Percentiles rank a stretch among this genome's conserved stretches.
phyloP scores from a whole-genome alignment of 2,888 invertebrate species.

The Ennomos quercinarius region DNA sequence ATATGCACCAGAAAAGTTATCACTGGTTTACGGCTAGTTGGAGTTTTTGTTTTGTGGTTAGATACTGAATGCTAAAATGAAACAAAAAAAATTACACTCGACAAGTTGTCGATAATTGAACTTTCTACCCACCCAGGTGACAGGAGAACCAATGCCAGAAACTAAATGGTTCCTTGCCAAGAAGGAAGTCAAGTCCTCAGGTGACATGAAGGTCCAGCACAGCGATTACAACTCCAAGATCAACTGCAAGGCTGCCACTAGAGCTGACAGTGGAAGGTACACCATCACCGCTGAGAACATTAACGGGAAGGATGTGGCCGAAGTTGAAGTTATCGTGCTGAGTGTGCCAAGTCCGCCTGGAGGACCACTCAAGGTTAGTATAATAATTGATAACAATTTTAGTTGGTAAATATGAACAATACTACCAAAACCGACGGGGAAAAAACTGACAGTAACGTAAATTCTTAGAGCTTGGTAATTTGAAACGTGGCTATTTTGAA shows the following conservation, averaged over 20 bases:
- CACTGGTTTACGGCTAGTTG: too few species aligned
- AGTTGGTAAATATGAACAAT: too few species aligned
- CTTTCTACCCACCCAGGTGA: slow-evolving; percentile 63
- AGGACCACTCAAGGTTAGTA: slow-evolving; percentile 93
- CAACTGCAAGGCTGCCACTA: slow-evolving; percentile 90
- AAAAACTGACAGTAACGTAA: too few species aligned
- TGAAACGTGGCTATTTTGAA: too few species aligned
- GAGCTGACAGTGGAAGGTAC: slow-evolving; percentile 96
- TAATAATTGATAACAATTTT: too few species aligned
- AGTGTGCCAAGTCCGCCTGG: slow-evolving; percentile 96
- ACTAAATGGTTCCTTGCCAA: slow-evolving; percentile 96
- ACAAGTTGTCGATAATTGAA: neutral
- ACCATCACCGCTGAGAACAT: slow-evolving; percentile 96
- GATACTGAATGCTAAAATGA: neutral
- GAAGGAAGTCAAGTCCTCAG: slow-evolving; percentile 90
- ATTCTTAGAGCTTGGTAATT: too few species aligned
- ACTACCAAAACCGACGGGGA: too few species aligned
- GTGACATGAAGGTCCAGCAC: slow-evolving; percentile 91
- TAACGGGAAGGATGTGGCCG: slow-evolving; percentile 97
- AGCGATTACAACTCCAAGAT: slow-evolving; percentile 94
- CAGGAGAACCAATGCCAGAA: slow-evolving; percentile 97
- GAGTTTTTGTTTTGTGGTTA: too few species aligned
- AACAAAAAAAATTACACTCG: too few species aligned
- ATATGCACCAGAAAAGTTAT: too few species aligned
- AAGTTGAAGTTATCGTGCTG: slow-evolving; percentile 95